Conservation (phyloP, 2,888 invertebrate species). For the Plemyria rubiginata region DNA sequence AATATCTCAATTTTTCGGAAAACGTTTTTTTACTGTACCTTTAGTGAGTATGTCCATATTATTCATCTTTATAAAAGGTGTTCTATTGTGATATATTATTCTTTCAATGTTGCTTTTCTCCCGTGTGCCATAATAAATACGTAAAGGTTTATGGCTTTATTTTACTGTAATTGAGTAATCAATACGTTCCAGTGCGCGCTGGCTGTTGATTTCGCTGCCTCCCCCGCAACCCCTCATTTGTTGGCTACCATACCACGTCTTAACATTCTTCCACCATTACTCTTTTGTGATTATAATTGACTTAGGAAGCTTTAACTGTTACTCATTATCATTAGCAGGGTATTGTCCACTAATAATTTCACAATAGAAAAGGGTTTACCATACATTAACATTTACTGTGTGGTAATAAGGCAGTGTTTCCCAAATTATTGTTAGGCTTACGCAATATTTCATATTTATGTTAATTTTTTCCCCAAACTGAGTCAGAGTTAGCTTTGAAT, state of each 20-base stretch:
- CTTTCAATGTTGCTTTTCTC: too few species aligned
- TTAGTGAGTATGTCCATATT: too few species aligned
- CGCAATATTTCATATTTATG: constrained; percentile 14
- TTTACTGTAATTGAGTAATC: too few species aligned
- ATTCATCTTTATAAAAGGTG: too few species aligned
- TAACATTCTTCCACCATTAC: constrained; percentile 36
- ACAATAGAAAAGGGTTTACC: constrained; percentile 13
- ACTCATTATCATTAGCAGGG: constrained; percentile 24
- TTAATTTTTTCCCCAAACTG: constrained; percentile 21
- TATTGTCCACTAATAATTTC: constrained; percentile 10
- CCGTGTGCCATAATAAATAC: too few species aligned
- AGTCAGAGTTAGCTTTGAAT: constrained; percentile 7
- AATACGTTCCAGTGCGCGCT: too few species aligned
- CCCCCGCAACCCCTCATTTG: too few species aligned
- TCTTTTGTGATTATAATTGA: constrained; percentile 28
- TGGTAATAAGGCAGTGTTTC: constrained; percentile 19
- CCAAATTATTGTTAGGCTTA: constrained; percentile 5
- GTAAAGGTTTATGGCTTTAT: too few species aligned
- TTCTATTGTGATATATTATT: too few species aligned
- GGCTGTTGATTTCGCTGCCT: too few species aligned
- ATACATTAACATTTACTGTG: background rate
- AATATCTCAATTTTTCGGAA: too few species aligned
- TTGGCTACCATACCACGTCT: background rate
- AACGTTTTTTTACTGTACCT: too few species aligned
- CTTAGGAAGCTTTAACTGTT: constrained; percentile 8